phyloP scores from a whole-genome alignment of 2,888 invertebrate species.

The Lottia gigantea region DNA sequence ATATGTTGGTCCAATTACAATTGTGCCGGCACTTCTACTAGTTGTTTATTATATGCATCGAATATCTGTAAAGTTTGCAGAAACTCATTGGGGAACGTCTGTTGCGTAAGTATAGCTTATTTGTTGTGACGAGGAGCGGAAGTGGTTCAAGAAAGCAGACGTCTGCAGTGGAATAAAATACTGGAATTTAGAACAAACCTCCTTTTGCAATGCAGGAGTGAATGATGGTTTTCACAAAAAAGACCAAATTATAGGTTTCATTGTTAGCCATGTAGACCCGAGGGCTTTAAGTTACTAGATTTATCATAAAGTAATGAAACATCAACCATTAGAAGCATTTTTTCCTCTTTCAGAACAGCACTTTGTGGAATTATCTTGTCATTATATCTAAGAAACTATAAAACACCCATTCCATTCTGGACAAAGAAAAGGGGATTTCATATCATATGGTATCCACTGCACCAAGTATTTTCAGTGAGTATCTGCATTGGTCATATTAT shows the following conservation, averaged over 20 bases:
- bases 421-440: slow-evolving; percentile 41
- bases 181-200: no score
- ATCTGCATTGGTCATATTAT: no score
- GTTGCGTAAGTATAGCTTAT: slow-evolving; percentile 71
- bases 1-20: slow-evolving; percentile 53
- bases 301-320: no score
- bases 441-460: slow-evolving; percentile 43
- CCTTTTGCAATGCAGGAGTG: no score
- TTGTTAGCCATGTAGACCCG: no score
- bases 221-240: no score
- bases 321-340: no score
- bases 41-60: slow-evolving; percentile 45
- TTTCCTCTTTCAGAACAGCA: slow-evolving; percentile 28
- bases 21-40: slow-evolving; percentile 45
- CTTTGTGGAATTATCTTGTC: slow-evolving; percentile 36
- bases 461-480: slow-evolving; percentile 50
- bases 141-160: no score
- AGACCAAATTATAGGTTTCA: no score
- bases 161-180: no score
- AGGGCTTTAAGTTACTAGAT: no score
- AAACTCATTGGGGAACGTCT: slow-evolving; percentile 52
- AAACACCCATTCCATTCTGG: slow-evolving; percentile 44
- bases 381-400: slow-evolving; percentile 38
- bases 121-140: background rate
- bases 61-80: slow-evolving; percentile 46